These are phyloP conservation scores for Spicauda simplicius DNA, from an alignment of 2,888 invertebrate genomes.

Conservation along the genomic window DNA sequence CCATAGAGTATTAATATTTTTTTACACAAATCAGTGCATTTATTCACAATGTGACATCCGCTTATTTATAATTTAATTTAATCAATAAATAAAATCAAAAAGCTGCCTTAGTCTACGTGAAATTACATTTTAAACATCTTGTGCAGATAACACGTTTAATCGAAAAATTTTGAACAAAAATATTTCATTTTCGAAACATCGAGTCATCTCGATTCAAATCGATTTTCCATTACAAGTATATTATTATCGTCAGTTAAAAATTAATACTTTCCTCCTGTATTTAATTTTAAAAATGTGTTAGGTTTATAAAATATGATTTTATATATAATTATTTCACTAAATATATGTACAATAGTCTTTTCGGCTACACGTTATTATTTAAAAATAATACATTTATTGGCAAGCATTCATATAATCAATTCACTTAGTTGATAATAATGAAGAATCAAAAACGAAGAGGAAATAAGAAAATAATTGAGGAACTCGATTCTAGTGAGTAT, in stretches of 20 bases:
- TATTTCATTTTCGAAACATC: slow-evolving; percentile 17
- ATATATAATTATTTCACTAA: slow-evolving; percentile 70
- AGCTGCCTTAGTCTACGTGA: slow-evolving; percentile 66
- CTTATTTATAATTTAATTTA: slow-evolving; percentile 47
- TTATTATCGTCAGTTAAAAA: slow-evolving; percentile 76
- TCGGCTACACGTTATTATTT: slow-evolving; percentile 66
- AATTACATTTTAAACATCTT: slow-evolving; percentile 47
- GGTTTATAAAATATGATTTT: slow-evolving; percentile 62
- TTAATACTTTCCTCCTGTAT: slow-evolving; percentile 72
- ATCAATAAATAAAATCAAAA: slow-evolving; percentile 53
- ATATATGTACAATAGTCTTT: slow-evolving; percentile 79
- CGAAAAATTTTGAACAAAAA: slow-evolving; percentile 26
- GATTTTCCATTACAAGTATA: slow-evolving; percentile 33
- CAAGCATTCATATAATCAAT: slow-evolving; percentile 71
- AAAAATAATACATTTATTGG: slow-evolving; percentile 62
- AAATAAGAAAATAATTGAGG: slow-evolving; percentile 51
- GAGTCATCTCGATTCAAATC: not conserved
- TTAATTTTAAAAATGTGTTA: slow-evolving; percentile 61
- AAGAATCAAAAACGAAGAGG: slow-evolving; percentile 40
- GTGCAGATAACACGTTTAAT: slow-evolving; percentile 43
- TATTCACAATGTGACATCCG: slow-evolving; percentile 74
- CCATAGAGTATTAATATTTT: slow-evolving; percentile 63
- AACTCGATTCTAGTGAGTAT: slow-evolving; percentile 65
- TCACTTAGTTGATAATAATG: slow-evolving; percentile 54
- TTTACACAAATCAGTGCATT: slow-evolving; percentile 74